Base-by-base conservation (phyloP, 2,113 vertebrate species). In the Kryptolebias marmoratus region DNA sequence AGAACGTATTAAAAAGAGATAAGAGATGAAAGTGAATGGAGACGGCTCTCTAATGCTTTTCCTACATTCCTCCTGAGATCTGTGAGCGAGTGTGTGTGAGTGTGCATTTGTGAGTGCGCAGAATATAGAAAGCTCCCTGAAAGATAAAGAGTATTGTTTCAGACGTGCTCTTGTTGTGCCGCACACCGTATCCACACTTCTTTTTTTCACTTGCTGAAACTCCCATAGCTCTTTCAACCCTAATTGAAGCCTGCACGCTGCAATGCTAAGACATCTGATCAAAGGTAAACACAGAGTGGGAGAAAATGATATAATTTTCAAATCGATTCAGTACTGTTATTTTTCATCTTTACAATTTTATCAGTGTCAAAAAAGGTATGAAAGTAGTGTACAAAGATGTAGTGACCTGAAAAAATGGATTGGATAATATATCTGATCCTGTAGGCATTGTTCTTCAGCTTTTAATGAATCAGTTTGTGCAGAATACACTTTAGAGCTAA, bases 1-100 rank as follows among this genome's bases (percentile, higher is more conserved):
- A 83, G 71, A 69, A 73, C 27, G 74, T 77, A 87, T 91, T 88
- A 90, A 91, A 86, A 88, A 90, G 85, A 91, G 79, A 90, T 88
- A 86, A 80, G 71, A 87, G 83, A 90, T 92, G 82, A 89, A 92
- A 92, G 87, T 79, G 81, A 92, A 89, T 80, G 72, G 69, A 87
- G 84, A 85, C 71, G 55, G 71, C 74, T 74, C 77, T 84, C 84
- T 87, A 88, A 91, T 89, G 88, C 84, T 76, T 87, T 86, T 77
- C 68, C 78, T 70, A 44, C 81, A 80, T 83, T 39, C 81, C 88
- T 84, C 80, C 69, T 60, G 88, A 88, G 89, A 91, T 87, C 62
- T 81, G 76, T 28, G 57, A 44, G 60, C 2, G 5, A 28, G 47
- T 1, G 36, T 42, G 30, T 14, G 65, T 45, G 39, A 27, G 68